Conservation (phyloP, 2,888 invertebrate genomes). For the Chymomyza caudatula region DNA sequence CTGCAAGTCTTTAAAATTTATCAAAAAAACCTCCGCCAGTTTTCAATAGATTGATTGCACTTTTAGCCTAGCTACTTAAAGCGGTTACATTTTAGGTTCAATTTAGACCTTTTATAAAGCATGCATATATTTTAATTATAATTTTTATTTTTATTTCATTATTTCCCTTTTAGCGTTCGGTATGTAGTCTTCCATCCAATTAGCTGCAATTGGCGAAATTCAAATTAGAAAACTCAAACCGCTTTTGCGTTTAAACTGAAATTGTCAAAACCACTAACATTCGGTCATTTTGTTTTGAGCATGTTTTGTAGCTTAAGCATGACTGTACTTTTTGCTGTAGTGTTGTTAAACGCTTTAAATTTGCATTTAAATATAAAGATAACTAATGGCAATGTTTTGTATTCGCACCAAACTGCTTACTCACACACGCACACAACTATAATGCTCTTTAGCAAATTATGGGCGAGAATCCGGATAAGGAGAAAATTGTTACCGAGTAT, state of each 20-base stretch:
- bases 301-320: slow-evolving; percentile 32
- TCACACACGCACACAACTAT: slow-evolving; percentile 30
- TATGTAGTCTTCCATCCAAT: slow-evolving; percentile 37
- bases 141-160: slow-evolving; percentile 25
- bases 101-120: background rate
- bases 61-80: background rate
- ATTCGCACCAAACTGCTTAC: slow-evolving; percentile 26
- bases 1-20: background rate
- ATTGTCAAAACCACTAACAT: background rate
- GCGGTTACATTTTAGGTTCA: background rate
- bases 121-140: slow-evolving; percentile 19
- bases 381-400: slow-evolving; percentile 35
- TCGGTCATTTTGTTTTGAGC: background rate
- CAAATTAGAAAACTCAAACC: background rate
- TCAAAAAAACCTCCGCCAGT: background rate
- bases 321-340: slow-evolving; percentile 18
- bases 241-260: background rate
- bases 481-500: slow-evolving; percentile 87
- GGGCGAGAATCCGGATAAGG: slow-evolving; percentile 83
- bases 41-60: background rate
- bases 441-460: slow-evolving; percentile 79
- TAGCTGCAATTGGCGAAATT: background rate
- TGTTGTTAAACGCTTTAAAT: background rate
- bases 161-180: slow-evolving; percentile 53
- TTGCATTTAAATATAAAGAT: slow-evolving; percentile 2